These are phyloP conservation scores for Labeo calbasu DNA, from an alignment of 2,797 vertebrate species.

Conservation along the genomic window DNA sequence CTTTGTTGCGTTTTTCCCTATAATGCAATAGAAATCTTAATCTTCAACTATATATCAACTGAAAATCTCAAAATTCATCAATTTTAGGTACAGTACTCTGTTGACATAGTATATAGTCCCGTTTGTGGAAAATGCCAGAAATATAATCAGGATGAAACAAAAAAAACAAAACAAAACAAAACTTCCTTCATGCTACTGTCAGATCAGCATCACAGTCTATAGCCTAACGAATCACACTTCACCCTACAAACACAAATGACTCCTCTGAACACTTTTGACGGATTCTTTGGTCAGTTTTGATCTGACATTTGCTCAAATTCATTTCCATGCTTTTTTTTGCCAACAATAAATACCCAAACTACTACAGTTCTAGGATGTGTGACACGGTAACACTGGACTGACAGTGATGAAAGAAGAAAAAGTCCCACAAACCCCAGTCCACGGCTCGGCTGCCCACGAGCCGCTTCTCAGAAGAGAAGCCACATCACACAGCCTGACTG, in stretches of 20 bases:
- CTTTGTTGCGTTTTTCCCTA: too few relatives aligned
- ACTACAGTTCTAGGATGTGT: neutral
- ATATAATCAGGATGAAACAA: too few relatives aligned
- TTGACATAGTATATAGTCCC: neutral
- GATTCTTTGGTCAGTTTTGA: neutral
- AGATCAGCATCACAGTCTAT: neutral
- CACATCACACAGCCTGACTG: constrained; percentile 99
- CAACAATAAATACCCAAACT: neutral
- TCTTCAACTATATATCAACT: too few relatives aligned
- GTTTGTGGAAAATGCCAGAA: neutral
- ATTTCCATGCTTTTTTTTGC: too few relatives aligned
- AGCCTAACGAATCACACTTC: neutral
- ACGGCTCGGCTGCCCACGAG: constrained; percentile 99
- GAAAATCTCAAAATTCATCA: too few relatives aligned
- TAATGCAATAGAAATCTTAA: too few relatives aligned
- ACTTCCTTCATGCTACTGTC: neutral
- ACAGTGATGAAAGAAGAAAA: constrained; percentile 68
- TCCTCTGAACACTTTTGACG: neutral
- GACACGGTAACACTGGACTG: neutral
- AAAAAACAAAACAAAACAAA: too few relatives aligned
- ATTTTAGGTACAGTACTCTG: too few relatives aligned
- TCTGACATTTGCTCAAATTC: neutral
- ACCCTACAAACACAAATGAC: neutral
- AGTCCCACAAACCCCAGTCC: constrained; percentile 99
- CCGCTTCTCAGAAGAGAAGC: constrained; percentile 99